Evolutionary conservation across 1,140 invertebrate species (phyloP).

Genomic region (Anastrepha ludens): DNA sequence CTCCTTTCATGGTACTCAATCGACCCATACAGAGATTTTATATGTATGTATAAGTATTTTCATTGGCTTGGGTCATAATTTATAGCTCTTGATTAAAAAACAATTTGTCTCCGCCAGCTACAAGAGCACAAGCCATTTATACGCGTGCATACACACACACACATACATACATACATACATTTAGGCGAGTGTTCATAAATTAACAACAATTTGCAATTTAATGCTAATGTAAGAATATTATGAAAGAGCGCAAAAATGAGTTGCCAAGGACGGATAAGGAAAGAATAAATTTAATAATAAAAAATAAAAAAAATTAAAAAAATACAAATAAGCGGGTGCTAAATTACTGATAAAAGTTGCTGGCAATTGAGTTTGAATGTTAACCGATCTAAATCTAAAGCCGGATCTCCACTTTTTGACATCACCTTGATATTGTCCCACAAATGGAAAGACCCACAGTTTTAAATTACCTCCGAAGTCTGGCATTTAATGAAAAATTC

Average conservation of each 20-base stretch:
- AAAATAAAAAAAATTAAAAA: no score
- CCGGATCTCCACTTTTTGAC: no score
- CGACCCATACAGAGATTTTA: background rate
- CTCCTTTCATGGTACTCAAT: background rate
- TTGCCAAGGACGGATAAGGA: background rate
- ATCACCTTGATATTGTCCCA: no score
- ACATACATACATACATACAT: background rate
- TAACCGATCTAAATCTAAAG: no score
- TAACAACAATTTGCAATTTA: conserved; percentile 21
- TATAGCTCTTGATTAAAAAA: conserved; percentile 20
- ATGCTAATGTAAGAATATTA: conserved; percentile 36
- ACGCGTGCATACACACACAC: background rate
- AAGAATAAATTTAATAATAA: no score
- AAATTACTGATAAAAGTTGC: no score
- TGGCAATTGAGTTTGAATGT: no score
- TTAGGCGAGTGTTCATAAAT: background rate
- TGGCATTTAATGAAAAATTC: no score
- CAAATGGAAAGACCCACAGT: no score
- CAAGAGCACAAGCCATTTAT: background rate
- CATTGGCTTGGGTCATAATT: conserved; percentile 29
- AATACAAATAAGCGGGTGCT: no score
- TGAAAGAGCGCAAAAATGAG: background rate
- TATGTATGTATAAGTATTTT: background rate
- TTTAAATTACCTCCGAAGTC: no score
- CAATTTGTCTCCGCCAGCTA: conserved; percentile 28